A percentile compares a stretch with the other conserved stretches of the same genome.
Conservation (phyloP, 2,888 invertebrate genomes). For the Allygus modestus region DNA sequence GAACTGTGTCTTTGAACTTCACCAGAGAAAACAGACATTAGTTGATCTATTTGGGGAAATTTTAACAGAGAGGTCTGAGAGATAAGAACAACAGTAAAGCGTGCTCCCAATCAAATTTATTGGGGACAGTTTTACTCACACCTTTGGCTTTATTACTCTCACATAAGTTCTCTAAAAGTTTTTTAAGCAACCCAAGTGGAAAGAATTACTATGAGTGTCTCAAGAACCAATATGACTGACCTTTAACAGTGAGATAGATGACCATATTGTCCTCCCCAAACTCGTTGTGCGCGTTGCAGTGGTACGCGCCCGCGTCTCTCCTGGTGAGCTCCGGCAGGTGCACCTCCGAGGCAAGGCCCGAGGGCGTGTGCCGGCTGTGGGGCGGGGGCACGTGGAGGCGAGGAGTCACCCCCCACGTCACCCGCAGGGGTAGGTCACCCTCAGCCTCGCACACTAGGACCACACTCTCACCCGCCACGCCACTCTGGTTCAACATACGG, state of each 20-base stretch:
- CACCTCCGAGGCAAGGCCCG: slow-evolving; percentile 73
- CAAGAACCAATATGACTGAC: slow-evolving; percentile 72
- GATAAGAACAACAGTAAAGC: too few species aligned
- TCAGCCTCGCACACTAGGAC: slow-evolving; percentile 70
- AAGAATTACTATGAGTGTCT: too few species aligned
- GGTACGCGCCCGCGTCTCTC: slow-evolving; percentile 73
- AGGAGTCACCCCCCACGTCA: slow-evolving; percentile 69
- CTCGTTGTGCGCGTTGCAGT: slow-evolving; percentile 75
- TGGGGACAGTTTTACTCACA: too few species aligned
- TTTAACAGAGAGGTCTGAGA: too few species aligned
- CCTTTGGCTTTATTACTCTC: too few species aligned
- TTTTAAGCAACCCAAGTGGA: too few species aligned
- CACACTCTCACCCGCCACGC: slow-evolving; percentile 69
- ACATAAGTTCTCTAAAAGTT: too few species aligned
- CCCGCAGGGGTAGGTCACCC: slow-evolving; percentile 70
- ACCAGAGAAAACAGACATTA: too few species aligned
- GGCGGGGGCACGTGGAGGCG: slow-evolving; percentile 67
- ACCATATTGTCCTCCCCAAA: slow-evolving; percentile 76
- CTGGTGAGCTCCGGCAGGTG: slow-evolving; percentile 71
- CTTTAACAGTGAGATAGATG: slow-evolving; percentile 76
- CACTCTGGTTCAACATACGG: slow-evolving; percentile 69
- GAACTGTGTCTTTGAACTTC: too few species aligned
- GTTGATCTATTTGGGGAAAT: too few species aligned
- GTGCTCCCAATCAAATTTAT: too few species aligned
- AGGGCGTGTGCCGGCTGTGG: slow-evolving; percentile 69